A percentile compares a stretch with the other conserved stretches of the same genome.
These are phyloP conservation scores for Eucidaris tribuloides DNA, from an alignment of 35 echinoderm and acorn worm species.

Conservation along the genomic window DNA sequence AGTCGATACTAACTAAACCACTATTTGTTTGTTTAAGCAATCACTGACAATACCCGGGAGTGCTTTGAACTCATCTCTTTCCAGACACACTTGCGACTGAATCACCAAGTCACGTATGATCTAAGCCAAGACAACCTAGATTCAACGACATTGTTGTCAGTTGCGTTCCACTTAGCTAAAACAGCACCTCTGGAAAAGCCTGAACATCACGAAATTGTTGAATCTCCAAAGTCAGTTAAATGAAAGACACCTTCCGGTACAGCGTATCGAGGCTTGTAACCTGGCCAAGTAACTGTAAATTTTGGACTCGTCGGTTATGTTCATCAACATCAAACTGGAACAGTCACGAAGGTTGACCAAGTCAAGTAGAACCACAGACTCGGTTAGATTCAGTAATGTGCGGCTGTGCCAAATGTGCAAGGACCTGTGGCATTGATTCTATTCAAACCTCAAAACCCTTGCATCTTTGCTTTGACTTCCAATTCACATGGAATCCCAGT, in stretches of 20 bases:
- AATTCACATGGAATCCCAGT: conserved; percentile 10
- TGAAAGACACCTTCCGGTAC: background rate
- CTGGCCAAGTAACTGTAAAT: background rate
- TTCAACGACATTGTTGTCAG: background rate
- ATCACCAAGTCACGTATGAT: conserved; percentile 26
- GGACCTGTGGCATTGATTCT: conserved; percentile 57
- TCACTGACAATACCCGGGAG: conserved; percentile 6
- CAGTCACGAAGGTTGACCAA: conserved; percentile 41
- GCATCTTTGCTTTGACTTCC: conserved; percentile 41
- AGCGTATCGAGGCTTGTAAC: background rate
- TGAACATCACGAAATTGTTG: background rate
- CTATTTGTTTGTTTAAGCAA: conserved; percentile 33
- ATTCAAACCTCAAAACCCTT: conserved; percentile 39
- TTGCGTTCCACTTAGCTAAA: background rate
- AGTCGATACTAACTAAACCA: conserved; percentile 13
- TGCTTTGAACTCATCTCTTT: conserved; percentile 21
- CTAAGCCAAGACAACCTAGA: background rate
- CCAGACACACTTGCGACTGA: background rate
- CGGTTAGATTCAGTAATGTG: conserved; percentile 24
- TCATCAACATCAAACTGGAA: conserved; percentile 40
- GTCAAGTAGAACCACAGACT: background rate
- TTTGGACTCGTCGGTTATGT: background rate
- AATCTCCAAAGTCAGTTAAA: background rate
- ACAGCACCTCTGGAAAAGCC: background rate
- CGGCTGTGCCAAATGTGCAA: conserved; percentile 12